phyloP scores from a whole-genome alignment of 2,797 vertebrate genomes.

The Trachops cirrhosus region DNA sequence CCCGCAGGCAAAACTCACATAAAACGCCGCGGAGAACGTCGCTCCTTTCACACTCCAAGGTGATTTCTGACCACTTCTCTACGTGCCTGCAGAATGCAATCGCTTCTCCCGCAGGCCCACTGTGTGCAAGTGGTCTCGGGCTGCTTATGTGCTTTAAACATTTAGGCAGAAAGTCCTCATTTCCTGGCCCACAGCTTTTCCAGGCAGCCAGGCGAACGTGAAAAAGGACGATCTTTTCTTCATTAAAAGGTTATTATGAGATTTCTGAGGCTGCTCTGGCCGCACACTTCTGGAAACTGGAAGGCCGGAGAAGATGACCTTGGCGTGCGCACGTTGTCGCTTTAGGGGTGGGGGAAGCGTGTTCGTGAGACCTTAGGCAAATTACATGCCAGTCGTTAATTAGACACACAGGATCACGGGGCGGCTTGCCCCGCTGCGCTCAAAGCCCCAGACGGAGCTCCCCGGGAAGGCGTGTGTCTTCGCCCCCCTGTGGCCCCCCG shows the following conservation, averaged over 20 bases:
- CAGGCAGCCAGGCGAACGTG: constrained; percentile 65
- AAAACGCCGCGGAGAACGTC: constrained; percentile 24
- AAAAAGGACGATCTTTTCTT: constrained; percentile 40
- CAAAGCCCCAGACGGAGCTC: constrained; percentile 20
- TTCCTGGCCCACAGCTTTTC: constrained; percentile 78
- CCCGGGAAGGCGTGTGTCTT: constrained; percentile 49
- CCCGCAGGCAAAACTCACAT: not conserved
- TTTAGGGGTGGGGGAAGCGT: accelerated
- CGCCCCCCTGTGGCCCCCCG: constrained; percentile 36
- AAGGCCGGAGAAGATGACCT: not conserved
- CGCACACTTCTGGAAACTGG: not conserved
- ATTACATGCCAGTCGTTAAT: constrained; percentile 59
- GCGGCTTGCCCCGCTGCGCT: constrained; percentile 24
- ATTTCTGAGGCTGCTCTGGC: not conserved
- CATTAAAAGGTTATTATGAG: not conserved
- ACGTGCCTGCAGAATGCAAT: not conserved
- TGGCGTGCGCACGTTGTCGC: not conserved
- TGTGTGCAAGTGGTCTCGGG: constrained; percentile 62
- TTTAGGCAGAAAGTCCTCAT: constrained; percentile 83
- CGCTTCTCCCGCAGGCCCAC: not conserved
- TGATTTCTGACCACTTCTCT: constrained; percentile 63
- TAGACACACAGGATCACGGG: constrained; percentile 32
- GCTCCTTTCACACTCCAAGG: constrained; percentile 55
- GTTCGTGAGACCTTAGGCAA: constrained; percentile 24
- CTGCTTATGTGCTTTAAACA: constrained; percentile 74